These are phyloP conservation scores for Megastigmus dorsalis DNA, from an alignment of 2,888 invertebrate species.

Conservation along the genomic window DNA sequence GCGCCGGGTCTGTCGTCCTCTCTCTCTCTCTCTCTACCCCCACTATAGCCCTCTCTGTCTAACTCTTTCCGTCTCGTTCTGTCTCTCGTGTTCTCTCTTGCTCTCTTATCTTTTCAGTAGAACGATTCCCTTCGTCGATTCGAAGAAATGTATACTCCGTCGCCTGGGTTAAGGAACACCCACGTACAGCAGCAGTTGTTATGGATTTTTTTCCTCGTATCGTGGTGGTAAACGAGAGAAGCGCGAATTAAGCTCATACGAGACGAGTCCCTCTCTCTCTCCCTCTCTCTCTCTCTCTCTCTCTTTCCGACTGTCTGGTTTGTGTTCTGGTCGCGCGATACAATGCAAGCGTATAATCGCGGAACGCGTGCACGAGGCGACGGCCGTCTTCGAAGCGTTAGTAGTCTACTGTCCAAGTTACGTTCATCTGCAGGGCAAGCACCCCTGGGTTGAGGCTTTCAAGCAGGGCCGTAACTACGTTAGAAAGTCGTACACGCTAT, in stretches of 20 bases:
- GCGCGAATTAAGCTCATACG: too few relatives aligned
- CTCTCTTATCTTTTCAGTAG: neutral
- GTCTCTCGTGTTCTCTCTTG: neutral
- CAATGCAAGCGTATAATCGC: slow-evolving; percentile 7
- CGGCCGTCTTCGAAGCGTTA: slow-evolving; percentile 59
- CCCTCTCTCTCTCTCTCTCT: neutral
- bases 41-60: too few relatives aligned
- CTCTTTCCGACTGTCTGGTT: neutral
- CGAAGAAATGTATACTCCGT: too few relatives aligned
- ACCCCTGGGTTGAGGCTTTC: slow-evolving; percentile 67
- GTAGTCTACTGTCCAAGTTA: slow-evolving; percentile 63
- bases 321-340: neutral
- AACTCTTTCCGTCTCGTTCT: neutral
- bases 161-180: too few relatives aligned
- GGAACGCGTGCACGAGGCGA: neutral
- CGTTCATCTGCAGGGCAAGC: slow-evolving; percentile 68
- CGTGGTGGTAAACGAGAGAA: too few relatives aligned
- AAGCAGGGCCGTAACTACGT: slow-evolving; percentile 65
- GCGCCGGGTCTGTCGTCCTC: neutral
- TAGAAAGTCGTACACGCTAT: slow-evolving; percentile 21
- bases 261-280: neutral
- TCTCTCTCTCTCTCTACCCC: neutral
- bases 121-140: too few relatives aligned
- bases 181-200: too few relatives aligned
- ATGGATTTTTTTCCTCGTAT: too few relatives aligned